Conservation (phyloP, 2,797 vertebrate species). For the Semaprochilodus insignis region DNA sequence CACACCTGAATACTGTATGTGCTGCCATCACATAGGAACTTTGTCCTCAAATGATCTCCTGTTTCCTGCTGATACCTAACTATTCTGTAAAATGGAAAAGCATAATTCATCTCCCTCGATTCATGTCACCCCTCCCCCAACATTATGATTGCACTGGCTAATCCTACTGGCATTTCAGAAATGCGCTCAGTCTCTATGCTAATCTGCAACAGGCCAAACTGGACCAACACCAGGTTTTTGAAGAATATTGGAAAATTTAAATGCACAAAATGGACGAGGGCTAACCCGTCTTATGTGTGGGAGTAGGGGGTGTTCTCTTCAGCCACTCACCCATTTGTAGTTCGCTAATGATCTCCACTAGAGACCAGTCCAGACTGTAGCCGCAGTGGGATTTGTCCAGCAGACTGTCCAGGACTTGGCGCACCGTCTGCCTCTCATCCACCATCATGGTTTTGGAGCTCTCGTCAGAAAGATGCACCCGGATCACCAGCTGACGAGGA, state of each 20-base stretch:
- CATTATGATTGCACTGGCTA: constrained; percentile 26
- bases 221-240: constrained; percentile 13
- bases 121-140: neutral
- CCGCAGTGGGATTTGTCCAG: constrained; percentile 98
- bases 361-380: constrained; percentile 95
- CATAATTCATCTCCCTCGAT: constrained; percentile 5
- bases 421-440: constrained; percentile 96
- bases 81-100: neutral
- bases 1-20: neutral
- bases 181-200: constrained; percentile 27
- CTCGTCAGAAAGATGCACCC: constrained; percentile 97
- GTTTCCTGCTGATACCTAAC: neutral
- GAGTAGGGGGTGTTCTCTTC: neutral
- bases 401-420: constrained; percentile 96
- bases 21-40: neutral
- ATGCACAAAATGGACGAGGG: neutral
- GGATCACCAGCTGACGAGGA: constrained; percentile 88
- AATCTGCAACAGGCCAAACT: constrained; percentile 47
- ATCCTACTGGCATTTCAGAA: constrained; percentile 45
- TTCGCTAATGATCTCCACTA: constrained; percentile 93
- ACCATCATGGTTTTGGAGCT: constrained; percentile 99
- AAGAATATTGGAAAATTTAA: constrained; percentile 23
- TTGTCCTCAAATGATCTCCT: neutral
- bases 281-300: neutral
- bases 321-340: constrained; percentile 93